Percentiles rank a stretch among this genome's conserved stretches.
phyloP scores from a whole-genome alignment of 1,140 invertebrate species.

The Zaprionus taronus region DNA sequence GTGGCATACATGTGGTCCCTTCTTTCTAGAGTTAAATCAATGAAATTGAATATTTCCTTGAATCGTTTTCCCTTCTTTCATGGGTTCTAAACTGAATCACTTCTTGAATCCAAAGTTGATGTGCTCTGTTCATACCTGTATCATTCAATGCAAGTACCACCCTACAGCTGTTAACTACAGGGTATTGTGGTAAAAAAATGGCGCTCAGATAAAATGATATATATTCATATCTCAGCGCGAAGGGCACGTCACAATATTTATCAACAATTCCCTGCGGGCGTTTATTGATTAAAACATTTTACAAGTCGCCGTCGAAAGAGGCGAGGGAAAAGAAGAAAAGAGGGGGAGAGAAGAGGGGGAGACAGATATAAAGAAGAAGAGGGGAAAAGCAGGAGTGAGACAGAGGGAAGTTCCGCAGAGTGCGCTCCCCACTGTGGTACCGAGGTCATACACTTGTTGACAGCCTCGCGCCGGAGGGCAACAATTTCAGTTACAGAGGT shows the following conservation, averaged over 20 bases:
- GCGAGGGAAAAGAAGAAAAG: neutral
- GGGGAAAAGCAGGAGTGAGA: neutral
- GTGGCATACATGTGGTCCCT: neutral
- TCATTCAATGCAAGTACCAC: neutral
- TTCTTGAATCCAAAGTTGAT: neutral
- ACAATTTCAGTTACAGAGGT: slow-evolving; percentile 66
- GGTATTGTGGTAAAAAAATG: slow-evolving; percentile 22
- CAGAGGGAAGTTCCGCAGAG: neutral
- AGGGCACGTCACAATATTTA: slow-evolving; percentile 68
- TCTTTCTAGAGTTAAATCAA: neutral
- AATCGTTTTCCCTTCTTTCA: neutral
- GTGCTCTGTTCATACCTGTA: too few relatives aligned
- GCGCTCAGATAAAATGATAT: slow-evolving; percentile 53
- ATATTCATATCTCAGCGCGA: slow-evolving; percentile 53
- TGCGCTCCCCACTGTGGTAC: neutral
- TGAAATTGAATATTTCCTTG: neutral
- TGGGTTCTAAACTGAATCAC: neutral
- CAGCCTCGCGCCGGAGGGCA: slow-evolving; percentile 48
- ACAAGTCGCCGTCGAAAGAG: slow-evolving; percentile 20
- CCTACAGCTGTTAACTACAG: neutral
- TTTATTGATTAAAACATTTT: slow-evolving; percentile 76
- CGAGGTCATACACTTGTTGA: slow-evolving; percentile 65
- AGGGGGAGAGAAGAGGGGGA: neutral
- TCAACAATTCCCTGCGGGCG: slow-evolving; percentile 67
- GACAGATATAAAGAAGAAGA: too few relatives aligned